Evolutionary conservation across 2,113 vertebrate genomes (phyloP).

Genomic region (Himantopus leucocephalus): DNA sequence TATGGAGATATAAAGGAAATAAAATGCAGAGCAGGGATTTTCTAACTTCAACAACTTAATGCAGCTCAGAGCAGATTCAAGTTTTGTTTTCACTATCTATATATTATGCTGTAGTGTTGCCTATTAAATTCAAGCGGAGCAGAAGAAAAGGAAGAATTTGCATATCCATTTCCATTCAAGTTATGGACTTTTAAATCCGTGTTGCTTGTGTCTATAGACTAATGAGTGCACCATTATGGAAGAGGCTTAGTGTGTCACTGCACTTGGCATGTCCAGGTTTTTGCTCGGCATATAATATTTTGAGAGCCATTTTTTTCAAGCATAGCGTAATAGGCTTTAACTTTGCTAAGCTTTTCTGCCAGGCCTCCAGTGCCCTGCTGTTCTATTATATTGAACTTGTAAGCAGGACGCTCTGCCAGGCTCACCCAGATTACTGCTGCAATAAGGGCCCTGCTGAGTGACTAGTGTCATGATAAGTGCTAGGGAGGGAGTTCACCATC

Average conservation of each 20-base stretch:
- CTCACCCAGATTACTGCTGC: conserved; percentile 92
- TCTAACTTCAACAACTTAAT: conserved; percentile 1
- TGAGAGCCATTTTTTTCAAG: conserved; percentile 81
- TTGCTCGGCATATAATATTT: conserved; percentile 76
- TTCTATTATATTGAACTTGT: conserved; percentile 96
- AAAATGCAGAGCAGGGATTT: neutral
- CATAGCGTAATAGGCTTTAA: conserved; percentile 95
- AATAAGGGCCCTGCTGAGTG: conserved; percentile 93
- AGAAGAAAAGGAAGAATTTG: conserved; percentile 67
- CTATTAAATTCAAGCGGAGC: conserved; percentile 54
- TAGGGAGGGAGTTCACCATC: conserved; percentile 85
- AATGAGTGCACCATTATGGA: conserved; percentile 65
- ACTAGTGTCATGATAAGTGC: conserved; percentile 88
- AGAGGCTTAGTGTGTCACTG: conserved; percentile 70
- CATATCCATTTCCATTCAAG: conserved; percentile 71
- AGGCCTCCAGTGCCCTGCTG: conserved; percentile 89
- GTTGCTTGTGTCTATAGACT: conserved; percentile 53
- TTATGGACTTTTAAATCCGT: conserved; percentile 71
- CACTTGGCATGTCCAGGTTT: conserved; percentile 82
- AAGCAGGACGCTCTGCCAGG: conserved; percentile 84
- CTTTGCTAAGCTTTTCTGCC: conserved; percentile 98
- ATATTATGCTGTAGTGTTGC: conserved; percentile 23
- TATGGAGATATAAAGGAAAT: neutral
- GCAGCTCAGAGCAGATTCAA: conserved; percentile 33
- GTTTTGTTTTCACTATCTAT: conserved; percentile 14